Conservation (phyloP, 2,113 vertebrate species). For the Gambusia holbrooki region DNA sequence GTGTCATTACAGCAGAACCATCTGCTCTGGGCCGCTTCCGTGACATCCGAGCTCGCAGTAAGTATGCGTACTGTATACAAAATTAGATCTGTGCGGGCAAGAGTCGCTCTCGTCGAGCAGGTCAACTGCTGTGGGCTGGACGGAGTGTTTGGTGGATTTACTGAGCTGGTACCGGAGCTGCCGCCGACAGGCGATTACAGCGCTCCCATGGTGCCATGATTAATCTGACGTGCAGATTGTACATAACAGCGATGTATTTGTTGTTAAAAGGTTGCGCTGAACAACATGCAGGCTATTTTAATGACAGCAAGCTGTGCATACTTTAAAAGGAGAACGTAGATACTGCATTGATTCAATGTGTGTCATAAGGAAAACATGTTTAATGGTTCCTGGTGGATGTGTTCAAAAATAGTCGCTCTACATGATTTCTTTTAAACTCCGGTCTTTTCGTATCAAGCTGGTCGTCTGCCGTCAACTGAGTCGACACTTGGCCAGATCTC, state of each 20-base stretch:
- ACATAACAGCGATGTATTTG: not conserved
- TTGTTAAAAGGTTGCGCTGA: not conserved
- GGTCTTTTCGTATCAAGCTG: no score
- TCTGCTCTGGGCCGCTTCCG: conserved; percentile 62
- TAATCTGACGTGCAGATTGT: not conserved
- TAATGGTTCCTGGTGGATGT: no score
- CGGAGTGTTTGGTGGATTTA: conserved; percentile 20
- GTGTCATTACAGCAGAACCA: conserved; percentile 59
- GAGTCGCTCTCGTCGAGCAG: conserved; percentile 10
- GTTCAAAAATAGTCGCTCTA: no score
- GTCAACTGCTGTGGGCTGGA: not conserved
- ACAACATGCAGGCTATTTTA: not conserved
- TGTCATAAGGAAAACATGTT: no score
- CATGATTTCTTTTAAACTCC: no score
- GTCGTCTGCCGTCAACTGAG: no score
- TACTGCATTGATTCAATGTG: no score
- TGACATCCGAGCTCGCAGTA: conserved; percentile 66
- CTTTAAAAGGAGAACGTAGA: no score
- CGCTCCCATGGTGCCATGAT: not conserved
- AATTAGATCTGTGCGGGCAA: conserved; percentile 50
- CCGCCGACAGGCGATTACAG: conserved; percentile 38
- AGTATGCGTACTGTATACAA: conserved; percentile 68
- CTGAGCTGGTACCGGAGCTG: not conserved
- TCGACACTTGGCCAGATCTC: no score
- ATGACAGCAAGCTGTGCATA: not conserved